phyloP scores from a whole-genome alignment of 2,113 vertebrate species.

The Vombatus ursinus region DNA sequence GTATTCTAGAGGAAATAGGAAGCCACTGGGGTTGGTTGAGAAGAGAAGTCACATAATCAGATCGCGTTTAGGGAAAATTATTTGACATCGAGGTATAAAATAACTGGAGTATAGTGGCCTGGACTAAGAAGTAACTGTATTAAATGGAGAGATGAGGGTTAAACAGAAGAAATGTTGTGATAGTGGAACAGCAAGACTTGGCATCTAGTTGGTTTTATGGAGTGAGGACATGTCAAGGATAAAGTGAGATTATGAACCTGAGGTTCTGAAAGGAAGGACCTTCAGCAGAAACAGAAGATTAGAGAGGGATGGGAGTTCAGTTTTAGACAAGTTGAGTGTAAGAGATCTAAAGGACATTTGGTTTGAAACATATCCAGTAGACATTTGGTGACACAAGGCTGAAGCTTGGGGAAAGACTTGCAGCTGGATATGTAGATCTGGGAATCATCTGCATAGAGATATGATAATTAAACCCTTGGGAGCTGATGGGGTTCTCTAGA shows the following conservation, averaged over 20 bases:
- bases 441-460: neutral
- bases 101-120: neutral
- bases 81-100: neutral
- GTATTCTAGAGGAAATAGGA: neutral
- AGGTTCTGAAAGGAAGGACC: neutral
- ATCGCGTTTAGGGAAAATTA: neutral
- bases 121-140: neutral
- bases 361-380: neutral
- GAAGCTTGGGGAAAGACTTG: neutral
- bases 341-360: neutral
- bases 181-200: neutral
- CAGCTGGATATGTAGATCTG: neutral
- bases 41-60: neutral
- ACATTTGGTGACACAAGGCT: neutral
- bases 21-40: neutral
- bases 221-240: neutral
- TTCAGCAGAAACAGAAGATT: neutral
- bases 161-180: neutral
- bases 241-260: neutral
- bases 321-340: neutral
- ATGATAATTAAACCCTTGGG: neutral
- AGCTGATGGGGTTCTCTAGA: neutral
- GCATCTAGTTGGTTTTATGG: neutral
- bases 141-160: neutral
- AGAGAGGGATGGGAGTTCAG: neutral